Evolutionary conservation across 2,888 invertebrate genomes (phyloP), one percentile per base, ranked within the genome.

Genomic region (Stictocephala bisonia): DNA sequence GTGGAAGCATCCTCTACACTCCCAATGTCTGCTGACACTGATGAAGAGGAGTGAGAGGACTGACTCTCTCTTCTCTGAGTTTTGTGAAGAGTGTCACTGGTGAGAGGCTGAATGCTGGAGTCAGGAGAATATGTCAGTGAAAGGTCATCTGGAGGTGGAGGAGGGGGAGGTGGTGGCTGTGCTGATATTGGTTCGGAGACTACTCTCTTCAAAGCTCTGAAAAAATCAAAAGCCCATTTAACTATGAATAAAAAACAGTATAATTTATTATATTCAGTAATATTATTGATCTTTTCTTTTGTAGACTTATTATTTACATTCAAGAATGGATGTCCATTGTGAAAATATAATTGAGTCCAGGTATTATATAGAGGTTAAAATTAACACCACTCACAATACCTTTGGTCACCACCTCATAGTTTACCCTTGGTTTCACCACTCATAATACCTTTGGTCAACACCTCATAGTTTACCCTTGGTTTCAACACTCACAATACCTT

Each of bases 141-240:
- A 1, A 73, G 66, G 40, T 75, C 71, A 41, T 70, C 74, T 0
- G 90, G 90, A 15, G 91, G 89, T 0, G 92, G 92, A 0, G 92
- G 92, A 0, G 92, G 92, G 0, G 91, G 92, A 0, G 91, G 91
- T 0, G 91, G 78, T 81, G 87, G 66, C 83, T 82, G 84, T 71
- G 85, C 84, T 77, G 85, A 84, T 13, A 84, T 85, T 1, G 88
- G 88, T 51, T 87, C 87, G 2, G 88, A 88, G n/a, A 86, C 86
- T 51, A 87, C 88, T 58, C 88, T 84, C 79, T 89, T 89, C 76
- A 88, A 80, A 35, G 85, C 79, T 71, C 86, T 82, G 72, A 77
- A 79, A 58, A 51, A 24, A 22, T 51, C 22, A 22, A 11, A 1
- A 51, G 26, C n/a, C 44, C n/a, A 35, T 41, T 29, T 22, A 31